Percentiles rank a stretch among this genome's conserved stretches.
Conservation (phyloP, 2,113 vertebrate species). For the Pluvianellus socialis region DNA sequence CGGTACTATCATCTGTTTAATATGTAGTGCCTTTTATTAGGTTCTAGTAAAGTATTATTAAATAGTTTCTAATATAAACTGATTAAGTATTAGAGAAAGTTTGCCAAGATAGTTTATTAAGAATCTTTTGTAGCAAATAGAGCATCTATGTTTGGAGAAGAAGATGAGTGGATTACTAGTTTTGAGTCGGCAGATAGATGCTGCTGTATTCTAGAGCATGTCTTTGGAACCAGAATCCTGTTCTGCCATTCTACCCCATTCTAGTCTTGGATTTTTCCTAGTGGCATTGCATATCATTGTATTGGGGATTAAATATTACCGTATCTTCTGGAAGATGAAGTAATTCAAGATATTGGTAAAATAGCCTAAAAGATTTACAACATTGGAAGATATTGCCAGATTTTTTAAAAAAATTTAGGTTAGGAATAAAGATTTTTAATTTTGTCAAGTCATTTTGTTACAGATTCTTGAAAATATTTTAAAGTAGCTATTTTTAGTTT, state of each 20-base stretch:
- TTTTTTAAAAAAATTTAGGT: not conserved
- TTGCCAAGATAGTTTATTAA: not conserved
- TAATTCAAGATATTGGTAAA: not conserved
- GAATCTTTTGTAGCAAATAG: not conserved
- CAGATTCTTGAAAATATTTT: not conserved
- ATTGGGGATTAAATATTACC: not conserved
- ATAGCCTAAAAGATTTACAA: not conserved
- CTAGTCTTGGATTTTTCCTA: not conserved
- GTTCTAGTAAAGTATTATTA: not conserved
- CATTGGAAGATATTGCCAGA: not conserved
- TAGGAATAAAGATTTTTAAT: not conserved
- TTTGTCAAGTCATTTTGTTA: not conserved
- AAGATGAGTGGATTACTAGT: not conserved
- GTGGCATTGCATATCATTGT: not conserved
- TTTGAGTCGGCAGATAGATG: not conserved
- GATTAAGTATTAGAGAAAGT: not conserved
- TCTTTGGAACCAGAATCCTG: not conserved
- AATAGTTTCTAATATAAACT: not conserved
- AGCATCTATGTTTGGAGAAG: not conserved
- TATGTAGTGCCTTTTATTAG: not conserved
- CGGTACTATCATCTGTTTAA: not conserved
- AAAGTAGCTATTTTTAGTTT: not conserved
- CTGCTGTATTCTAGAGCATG: not conserved
- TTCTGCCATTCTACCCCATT: not conserved
- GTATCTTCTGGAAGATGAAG: not conserved